phyloP scores from a whole-genome alignment of 2,888 invertebrate species.

The Caenorhabditis auriculariae region DNA sequence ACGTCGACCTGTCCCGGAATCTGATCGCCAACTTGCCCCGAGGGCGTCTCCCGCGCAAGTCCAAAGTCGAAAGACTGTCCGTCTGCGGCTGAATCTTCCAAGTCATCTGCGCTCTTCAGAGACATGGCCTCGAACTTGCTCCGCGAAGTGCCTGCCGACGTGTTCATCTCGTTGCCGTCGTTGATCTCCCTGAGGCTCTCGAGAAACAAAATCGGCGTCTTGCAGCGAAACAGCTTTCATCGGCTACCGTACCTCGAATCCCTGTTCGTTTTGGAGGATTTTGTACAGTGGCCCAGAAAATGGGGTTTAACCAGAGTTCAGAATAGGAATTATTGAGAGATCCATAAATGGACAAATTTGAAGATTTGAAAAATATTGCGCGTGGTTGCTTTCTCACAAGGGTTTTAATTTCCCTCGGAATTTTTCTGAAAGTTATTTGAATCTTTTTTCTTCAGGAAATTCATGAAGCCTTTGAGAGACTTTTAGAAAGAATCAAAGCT shows the following conservation, averaged over 20 bases:
- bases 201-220: conserved; percentile 30
- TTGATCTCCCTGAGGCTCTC: conserved; percentile 34
- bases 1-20: conserved; percentile 35
- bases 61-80: conserved; percentile 14
- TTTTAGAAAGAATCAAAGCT: neutral
- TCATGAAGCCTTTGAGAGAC: neutral
- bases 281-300: neutral
- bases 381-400: no score
- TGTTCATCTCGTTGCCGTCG: conserved; percentile 29
- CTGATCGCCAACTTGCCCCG: conserved; percentile 21
- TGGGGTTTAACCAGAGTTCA: no score
- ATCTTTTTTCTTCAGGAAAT: neutral
- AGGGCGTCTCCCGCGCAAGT: neutral
- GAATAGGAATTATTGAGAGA: no score
- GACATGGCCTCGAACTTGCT: conserved; percentile 45
- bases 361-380: no score
- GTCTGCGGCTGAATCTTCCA: neutral
- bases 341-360: no score
- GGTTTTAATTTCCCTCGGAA: no score
- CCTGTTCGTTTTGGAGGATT: conserved; percentile 16
- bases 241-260: conserved; percentile 25
- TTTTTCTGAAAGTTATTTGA: no score
- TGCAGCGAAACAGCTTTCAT: conserved; percentile 31
- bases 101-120: conserved; percentile 17
- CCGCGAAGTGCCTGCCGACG: conserved; percentile 23